These are phyloP conservation scores for Cepaea hortensis DNA, from an alignment of 2,888 invertebrate species.

Conservation along the genomic window DNA sequence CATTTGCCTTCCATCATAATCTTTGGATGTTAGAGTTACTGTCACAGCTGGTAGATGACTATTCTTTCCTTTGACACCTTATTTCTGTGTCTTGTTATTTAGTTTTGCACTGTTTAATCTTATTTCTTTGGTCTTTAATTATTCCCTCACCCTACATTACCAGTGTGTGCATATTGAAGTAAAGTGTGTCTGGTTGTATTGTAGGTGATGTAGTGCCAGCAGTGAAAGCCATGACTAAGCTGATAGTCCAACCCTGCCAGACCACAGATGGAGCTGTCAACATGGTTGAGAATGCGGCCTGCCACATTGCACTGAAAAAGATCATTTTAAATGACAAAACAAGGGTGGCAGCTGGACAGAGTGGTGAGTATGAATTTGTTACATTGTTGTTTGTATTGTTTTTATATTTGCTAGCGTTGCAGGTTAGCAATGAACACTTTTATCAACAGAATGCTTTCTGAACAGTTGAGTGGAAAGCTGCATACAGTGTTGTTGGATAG, in stretches of 20 bases:
- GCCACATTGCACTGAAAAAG: conserved; percentile 73
- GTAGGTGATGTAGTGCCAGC: conserved; percentile 71
- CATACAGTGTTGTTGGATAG: too few relatives aligned
- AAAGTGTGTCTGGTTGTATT: conserved; percentile 1
- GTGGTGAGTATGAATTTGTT: conserved; percentile 57
- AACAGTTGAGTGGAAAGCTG: too few relatives aligned
- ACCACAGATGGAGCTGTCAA: conserved; percentile 66
- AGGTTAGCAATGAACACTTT: too few relatives aligned
- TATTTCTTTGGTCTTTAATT: too few relatives aligned
- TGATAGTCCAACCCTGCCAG: conserved; percentile 70
- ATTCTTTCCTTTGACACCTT: too few relatives aligned
- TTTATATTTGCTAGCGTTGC: neutral
- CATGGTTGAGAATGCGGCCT: conserved; percentile 73
- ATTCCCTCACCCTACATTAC: too few relatives aligned
- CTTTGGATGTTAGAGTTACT: too few relatives aligned
- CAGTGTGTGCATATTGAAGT: neutral
- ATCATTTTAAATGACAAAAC: conserved; percentile 71
- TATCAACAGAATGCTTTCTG: too few relatives aligned
- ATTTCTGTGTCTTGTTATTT: too few relatives aligned
- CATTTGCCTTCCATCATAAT: too few relatives aligned
- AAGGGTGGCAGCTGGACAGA: conserved; percentile 64
- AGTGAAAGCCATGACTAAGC: conserved; percentile 69
- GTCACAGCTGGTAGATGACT: too few relatives aligned
- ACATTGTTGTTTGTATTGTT: neutral
- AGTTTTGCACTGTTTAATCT: too few relatives aligned